A percentile compares a stretch with the other conserved stretches of the same genome.
Evolutionary conservation across 2,113 vertebrate species (phyloP).

Genomic region (Delphinapterus leucas): DNA sequence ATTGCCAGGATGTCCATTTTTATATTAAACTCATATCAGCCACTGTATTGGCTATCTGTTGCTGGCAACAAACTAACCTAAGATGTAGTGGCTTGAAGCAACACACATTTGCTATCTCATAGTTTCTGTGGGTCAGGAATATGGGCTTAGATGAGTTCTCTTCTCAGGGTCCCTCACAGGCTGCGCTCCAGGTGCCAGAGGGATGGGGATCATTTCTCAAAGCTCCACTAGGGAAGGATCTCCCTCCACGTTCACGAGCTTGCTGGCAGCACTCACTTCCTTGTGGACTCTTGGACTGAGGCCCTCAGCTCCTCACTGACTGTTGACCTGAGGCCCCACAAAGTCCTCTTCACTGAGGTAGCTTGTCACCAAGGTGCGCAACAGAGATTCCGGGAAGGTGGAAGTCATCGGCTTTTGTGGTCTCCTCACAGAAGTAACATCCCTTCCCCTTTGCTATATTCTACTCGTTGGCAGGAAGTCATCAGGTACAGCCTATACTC

Average conservation of each 20-base stretch:
- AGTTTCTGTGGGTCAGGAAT: not conserved
- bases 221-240: not conserved
- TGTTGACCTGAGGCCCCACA: not conserved
- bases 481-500: not conserved
- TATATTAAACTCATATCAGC: not conserved
- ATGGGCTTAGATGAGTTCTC: not conserved
- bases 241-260: fast-evolving
- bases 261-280: not conserved
- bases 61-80: not conserved
- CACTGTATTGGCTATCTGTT: not conserved
- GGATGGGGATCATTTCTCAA: not conserved
- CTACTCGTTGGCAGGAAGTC: not conserved
- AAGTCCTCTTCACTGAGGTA: not conserved
- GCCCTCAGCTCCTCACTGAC: not conserved
- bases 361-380: not conserved
- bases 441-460: not conserved
- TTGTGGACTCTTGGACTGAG: not conserved
- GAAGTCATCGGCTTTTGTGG: not conserved
- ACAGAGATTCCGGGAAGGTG: not conserved
- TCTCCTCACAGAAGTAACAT: not conserved
- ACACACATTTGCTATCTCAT: not conserved
- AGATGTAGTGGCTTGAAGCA: not conserved
- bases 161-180: not conserved
- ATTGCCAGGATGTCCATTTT: not conserved
- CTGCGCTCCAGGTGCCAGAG: fast-evolving